Percentiles rank a stretch among this genome's conserved stretches.
Evolutionary conservation across 2,113 vertebrate species (phyloP).

Genomic region (Todiramphus chloris): DNA sequence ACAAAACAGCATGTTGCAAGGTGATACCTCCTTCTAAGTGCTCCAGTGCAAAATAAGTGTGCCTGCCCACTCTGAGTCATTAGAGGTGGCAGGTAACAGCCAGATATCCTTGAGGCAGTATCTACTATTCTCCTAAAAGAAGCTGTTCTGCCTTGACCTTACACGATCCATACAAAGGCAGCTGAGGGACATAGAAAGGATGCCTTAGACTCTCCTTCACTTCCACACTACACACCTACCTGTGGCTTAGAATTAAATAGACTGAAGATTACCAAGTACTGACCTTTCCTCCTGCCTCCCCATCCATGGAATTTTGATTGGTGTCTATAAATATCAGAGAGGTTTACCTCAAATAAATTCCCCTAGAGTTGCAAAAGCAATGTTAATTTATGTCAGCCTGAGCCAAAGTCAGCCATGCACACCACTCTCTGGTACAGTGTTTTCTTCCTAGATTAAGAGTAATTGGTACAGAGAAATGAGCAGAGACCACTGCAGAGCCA

Average conservation of each 20-base stretch:
- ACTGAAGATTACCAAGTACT: background rate
- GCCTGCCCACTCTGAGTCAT: background rate
- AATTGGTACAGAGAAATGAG: background rate
- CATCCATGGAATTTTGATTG: background rate
- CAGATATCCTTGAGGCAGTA: background rate
- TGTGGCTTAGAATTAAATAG: background rate
- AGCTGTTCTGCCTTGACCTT: background rate
- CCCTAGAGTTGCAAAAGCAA: background rate
- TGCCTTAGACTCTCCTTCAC: background rate
- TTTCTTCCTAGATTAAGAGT: background rate
- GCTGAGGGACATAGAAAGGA: background rate
- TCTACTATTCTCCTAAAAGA: background rate
- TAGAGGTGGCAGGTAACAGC: background rate
- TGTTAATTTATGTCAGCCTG: background rate
- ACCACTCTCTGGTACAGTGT: background rate
- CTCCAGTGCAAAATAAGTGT: background rate
- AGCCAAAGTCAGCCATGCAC: conserved; percentile 15
- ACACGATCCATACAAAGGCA: background rate
- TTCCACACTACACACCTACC: background rate
- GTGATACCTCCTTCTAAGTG: background rate
- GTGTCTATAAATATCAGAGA: background rate
- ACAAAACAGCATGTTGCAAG: background rate
- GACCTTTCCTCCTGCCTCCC: background rate
- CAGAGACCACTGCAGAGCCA: background rate
- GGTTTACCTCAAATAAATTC: background rate